phyloP scores from a whole-genome alignment of 92 coral and sea anemone genomes.

The Plumapathes pennacea region DNA sequence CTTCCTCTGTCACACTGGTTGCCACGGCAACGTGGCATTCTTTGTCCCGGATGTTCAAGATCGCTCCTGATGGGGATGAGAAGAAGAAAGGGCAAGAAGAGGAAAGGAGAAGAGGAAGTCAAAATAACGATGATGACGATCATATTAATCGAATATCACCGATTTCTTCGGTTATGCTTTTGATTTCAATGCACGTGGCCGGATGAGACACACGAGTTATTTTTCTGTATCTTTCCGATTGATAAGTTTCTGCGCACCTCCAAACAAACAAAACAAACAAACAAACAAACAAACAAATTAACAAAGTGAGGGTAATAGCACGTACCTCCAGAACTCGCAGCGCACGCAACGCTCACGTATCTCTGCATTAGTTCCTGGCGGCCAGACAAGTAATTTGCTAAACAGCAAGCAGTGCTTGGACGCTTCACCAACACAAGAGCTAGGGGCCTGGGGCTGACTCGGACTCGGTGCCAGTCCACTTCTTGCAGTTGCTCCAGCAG shows the following conservation, averaged over 20 bases:
- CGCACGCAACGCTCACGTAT: slow-evolving; percentile 53
- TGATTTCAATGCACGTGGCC: no score
- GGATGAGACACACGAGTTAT: no score
- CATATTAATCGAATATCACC: no score
- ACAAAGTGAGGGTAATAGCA: not conserved
- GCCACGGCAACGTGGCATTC: slow-evolving; percentile 80
- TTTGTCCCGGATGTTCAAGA: slow-evolving; percentile 25
- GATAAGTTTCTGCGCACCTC: slow-evolving; percentile 36
- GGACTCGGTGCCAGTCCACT: slow-evolving; percentile 42
- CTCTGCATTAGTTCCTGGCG: slow-evolving; percentile 37
- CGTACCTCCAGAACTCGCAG: slow-evolving; percentile 43
- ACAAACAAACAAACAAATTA: not conserved
- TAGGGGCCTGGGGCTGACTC: slow-evolving; percentile 41
- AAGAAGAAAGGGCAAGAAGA: no score
- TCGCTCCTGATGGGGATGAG: no score
- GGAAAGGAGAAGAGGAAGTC: no score
- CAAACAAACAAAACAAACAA: not conserved
- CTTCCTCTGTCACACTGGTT: slow-evolving; percentile 65
- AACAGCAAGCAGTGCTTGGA: slow-evolving; percentile 56
- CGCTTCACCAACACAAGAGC: slow-evolving; percentile 84
- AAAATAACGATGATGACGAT: no score
- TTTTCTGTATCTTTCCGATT: slow-evolving; percentile 52
- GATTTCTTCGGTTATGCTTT: no score
- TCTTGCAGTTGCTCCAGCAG: slow-evolving; percentile 57
- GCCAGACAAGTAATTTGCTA: slow-evolving; percentile 64